These are phyloP conservation scores for Bufo gargarizans DNA, from an alignment of 2,113 vertebrate species.

Conservation along the genomic window DNA sequence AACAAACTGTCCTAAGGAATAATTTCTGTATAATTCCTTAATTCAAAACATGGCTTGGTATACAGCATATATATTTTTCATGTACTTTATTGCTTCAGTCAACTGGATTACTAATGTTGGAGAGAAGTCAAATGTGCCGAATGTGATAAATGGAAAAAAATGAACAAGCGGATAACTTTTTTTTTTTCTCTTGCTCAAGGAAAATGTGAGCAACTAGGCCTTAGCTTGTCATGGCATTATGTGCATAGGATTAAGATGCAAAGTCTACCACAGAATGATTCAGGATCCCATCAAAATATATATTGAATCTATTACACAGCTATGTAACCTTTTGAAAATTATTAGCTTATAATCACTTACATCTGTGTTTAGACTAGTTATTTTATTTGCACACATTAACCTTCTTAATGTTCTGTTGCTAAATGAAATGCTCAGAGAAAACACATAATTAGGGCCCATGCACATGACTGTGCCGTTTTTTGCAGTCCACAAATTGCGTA, in stretches of 20 bases:
- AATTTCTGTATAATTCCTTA: neutral
- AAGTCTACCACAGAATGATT: conserved; percentile 35
- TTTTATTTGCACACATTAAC: conserved; percentile 24
- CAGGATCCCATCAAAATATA: conserved; percentile 18
- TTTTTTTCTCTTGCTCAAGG: conserved; percentile 45
- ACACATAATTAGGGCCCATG: neutral
- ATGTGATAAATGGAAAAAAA: conserved; percentile 41
- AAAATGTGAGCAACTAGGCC: conserved; percentile 44
- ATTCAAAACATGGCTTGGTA: neutral
- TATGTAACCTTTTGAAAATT: conserved; percentile 34
- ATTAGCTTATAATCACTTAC: conserved; percentile 44
- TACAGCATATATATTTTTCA: conserved; percentile 3
- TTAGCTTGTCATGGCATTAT: conserved; percentile 44
- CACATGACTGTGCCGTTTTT: no score
- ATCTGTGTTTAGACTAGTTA: conserved; percentile 11
- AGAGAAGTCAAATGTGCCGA: conserved; percentile 27
- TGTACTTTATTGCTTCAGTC: conserved; percentile 31
- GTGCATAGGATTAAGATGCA: conserved; percentile 45
- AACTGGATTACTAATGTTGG: conserved; percentile 8
- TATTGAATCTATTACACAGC: conserved; percentile 23
- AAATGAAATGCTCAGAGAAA: conserved; percentile 21
- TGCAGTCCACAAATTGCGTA: no score
- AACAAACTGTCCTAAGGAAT: neutral
- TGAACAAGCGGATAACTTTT: conserved; percentile 14
- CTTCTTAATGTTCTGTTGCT: neutral